phyloP scores from a whole-genome alignment of 2,113 vertebrate species.

The Pluvialis apricaria region DNA sequence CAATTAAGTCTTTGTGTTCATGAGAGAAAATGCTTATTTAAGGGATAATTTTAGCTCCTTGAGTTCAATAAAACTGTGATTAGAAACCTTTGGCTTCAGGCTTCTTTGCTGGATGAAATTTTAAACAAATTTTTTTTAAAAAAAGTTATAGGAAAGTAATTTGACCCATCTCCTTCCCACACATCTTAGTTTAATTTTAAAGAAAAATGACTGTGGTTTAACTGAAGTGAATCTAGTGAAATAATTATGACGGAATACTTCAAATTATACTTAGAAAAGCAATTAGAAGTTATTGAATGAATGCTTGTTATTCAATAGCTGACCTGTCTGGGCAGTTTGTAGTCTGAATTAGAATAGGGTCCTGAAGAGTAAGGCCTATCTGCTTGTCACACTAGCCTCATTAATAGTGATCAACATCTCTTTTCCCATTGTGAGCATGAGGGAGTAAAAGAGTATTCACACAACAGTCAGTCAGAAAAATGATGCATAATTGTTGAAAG shows the following conservation, averaged over 20 bases:
- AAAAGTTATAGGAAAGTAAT: not conserved
- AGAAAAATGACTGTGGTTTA: not conserved
- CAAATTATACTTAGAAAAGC: not conserved
- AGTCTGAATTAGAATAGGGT: not conserved
- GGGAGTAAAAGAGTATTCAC: not conserved
- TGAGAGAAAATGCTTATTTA: not conserved
- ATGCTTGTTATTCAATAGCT: not conserved
- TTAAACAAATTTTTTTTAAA: not conserved
- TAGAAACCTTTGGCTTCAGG: not conserved
- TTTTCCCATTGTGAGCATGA: not conserved
- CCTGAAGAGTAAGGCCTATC: not conserved
- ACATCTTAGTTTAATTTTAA: not conserved
- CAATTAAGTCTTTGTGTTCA: not conserved
- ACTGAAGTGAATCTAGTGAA: not conserved
- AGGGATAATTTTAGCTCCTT: not conserved
- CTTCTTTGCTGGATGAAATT: not conserved
- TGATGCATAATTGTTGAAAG: not conserved
- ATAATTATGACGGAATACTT: not conserved
- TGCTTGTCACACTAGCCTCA: not conserved
- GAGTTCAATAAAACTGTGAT: not conserved
- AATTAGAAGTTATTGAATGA: not conserved
- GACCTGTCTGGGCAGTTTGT: not conserved
- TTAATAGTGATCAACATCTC: not conserved
- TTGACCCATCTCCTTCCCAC: not conserved
- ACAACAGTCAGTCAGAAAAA: not conserved